Percentiles rank a stretch among this genome's conserved stretches.
These are phyloP conservation scores for Meloidogyne exigua DNA, from an alignment of 1,140 invertebrate species.

Conservation along the genomic window DNA sequence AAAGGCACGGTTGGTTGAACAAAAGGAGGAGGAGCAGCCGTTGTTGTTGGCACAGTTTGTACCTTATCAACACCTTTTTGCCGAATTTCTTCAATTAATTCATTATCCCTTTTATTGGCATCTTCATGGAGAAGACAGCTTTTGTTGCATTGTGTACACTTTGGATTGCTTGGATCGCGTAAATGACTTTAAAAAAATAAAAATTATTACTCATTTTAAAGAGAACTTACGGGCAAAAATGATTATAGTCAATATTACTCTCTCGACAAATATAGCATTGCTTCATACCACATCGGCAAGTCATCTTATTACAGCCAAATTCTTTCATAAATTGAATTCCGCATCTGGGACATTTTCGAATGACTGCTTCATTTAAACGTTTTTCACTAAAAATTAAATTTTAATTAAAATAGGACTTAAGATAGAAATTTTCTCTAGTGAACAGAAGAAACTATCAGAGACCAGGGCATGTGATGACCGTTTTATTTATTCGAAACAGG, in stretches of 20 bases:
- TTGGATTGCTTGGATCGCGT: constrained; percentile 15
- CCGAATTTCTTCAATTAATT: constrained; percentile 29
- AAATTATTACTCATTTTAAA: neutral
- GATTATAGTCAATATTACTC: constrained; percentile 69
- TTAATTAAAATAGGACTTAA: too few relatives aligned
- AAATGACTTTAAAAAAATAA: constrained; percentile 20
- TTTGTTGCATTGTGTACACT: constrained; percentile 31
- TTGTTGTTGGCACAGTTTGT: neutral
- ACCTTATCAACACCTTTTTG: neutral
- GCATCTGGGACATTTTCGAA: constrained; percentile 70
- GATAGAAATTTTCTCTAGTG: too few relatives aligned
- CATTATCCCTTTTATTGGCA: constrained; percentile 24
- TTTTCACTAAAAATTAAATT: constrained; percentile 27
- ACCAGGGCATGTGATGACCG: too few relatives aligned
- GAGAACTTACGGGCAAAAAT: constrained; percentile 38
- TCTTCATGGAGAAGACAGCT: constrained; percentile 37
- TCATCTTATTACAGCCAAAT: constrained; percentile 75
- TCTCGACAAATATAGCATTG: constrained; percentile 19
- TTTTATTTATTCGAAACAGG: too few relatives aligned
- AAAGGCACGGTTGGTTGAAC: neutral
- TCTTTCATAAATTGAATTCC: constrained; percentile 70
- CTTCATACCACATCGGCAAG: constrained; percentile 71
- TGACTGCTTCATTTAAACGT: constrained; percentile 40
- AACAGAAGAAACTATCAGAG: too few relatives aligned
- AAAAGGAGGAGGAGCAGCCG: neutral